Percentiles rank a stretch among this genome's conserved stretches.
Conservation (phyloP, 2,888 invertebrate genomes). For the Tuberolachnus salignus region DNA sequence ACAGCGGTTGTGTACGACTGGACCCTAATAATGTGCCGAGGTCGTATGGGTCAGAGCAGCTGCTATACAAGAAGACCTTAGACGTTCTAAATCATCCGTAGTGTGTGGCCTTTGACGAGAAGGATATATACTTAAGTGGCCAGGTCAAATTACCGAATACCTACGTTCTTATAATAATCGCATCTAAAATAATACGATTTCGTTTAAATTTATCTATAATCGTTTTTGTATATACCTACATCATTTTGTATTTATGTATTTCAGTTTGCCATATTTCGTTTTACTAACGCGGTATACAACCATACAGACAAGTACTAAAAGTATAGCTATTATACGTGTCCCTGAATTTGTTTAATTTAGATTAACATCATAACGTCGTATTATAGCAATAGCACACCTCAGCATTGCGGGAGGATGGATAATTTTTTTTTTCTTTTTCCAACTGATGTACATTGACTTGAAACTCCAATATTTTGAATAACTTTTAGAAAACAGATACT, state of each 20-base stretch:
- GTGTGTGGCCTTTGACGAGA: conserved; percentile 40
- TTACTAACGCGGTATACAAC: background rate
- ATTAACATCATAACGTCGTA: background rate
- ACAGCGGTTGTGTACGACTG: conserved; percentile 45
- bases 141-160: conserved; percentile 9
- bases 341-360: background rate
- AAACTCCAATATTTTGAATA: background rate
- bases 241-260: too few species aligned
- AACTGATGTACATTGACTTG: too few species aligned
- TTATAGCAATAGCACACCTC: too few species aligned
- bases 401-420: conserved; percentile 16
- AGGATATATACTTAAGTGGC: background rate
- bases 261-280: background rate
- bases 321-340: background rate
- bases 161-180: background rate
- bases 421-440: background rate
- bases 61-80: conserved; percentile 51
- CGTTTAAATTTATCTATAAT: too few species aligned
- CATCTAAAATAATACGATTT: background rate
- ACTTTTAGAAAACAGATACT: conserved; percentile 27
- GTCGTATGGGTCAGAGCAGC: conserved; percentile 51
- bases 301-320: too few species aligned
- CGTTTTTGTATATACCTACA: too few species aligned
- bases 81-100: conserved; percentile 48
- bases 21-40: conserved; percentile 52